Conservation (phyloP, 2,113 vertebrate genomes). For the Phoxinus phoxinus region DNA sequence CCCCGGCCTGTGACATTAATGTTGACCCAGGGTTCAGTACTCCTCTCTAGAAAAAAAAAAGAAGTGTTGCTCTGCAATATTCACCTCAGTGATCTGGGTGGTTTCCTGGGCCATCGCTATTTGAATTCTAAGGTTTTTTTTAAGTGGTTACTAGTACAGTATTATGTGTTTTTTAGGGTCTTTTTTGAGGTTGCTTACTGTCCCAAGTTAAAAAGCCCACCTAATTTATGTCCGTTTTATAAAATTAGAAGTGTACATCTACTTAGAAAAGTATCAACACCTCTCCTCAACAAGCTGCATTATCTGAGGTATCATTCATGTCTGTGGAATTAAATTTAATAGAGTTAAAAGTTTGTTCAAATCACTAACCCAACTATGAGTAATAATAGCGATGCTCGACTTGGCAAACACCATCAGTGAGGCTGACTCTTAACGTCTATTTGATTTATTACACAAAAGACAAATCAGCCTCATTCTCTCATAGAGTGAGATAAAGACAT, state of each 20-base stretch:
- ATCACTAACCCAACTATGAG: neutral
- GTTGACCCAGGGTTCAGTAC: too few relatives aligned
- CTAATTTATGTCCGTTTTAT: neutral
- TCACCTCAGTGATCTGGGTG: too few relatives aligned
- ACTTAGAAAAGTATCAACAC: neutral
- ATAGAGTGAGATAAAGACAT: neutral
- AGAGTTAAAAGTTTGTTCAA: neutral
- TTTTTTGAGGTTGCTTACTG: neutral
- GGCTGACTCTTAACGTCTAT: neutral
- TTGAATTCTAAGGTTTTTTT: too few relatives aligned
- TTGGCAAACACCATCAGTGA: neutral
- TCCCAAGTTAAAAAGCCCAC: neutral
- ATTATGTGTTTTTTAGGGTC: too few relatives aligned
- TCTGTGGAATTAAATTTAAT: neutral
- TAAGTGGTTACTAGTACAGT: too few relatives aligned
- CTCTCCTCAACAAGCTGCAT: neutral
- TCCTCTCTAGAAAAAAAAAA: too few relatives aligned
- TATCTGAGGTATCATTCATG: neutral
- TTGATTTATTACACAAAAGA: slow-evolving; percentile 34
- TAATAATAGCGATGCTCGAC: neutral
- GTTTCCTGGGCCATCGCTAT: too few relatives aligned
- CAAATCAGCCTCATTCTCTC: slow-evolving; percentile 4
- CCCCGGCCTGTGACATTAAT: too few relatives aligned
- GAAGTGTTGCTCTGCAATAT: too few relatives aligned
- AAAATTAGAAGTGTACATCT: neutral